Evolutionary conservation across 2,113 vertebrate species (phyloP), one percentile per base, ranked within the genome.

Genomic region (Megaleporinus macrocephalus): DNA sequence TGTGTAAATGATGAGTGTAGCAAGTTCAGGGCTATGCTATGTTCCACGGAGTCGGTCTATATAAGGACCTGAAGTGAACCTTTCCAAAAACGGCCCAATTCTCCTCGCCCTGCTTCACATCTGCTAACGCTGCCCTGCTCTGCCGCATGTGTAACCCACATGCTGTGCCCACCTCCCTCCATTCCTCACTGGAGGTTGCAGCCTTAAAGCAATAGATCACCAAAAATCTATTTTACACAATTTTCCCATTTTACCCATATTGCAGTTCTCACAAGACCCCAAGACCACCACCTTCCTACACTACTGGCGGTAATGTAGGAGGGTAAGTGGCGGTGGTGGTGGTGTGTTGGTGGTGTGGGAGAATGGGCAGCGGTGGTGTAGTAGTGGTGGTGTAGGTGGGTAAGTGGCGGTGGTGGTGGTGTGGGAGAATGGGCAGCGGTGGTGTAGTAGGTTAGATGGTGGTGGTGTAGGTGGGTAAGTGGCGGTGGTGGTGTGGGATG

Each of bases 121-220:
- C 7, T 86, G 47, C 57, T 61, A 24, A 26, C n/a, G n/a, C 57
- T 61, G 61, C 73, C 71, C 51, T n/a, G 5, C 41, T 29, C 44
- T 79, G 18, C 83, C 82, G 84, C 91, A 91, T 91, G 89, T 90
- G 93, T 79, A 89, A 69, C 77, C 80, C 92, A 96, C 91, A 94
- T 93, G 92, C 87, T 79, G 57, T 26, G 22, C 33, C 27, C 29
- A 66, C 4, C 47, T 55, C 66, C 73, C 80, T 69, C 16, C 53
- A 55, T 78, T 29, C 49, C 73, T 51, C 69, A 83, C 82, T 83
- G 57, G 84, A 72, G 68, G 70, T 18, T 53, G 76, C 88, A 91
- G 76, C 89, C 87, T 91, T 92, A 89, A 55, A 61, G 57, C 24
- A 26, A 4, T 61, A 61, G n/a, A 1, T 24, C 7, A n/a, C 18